These are phyloP conservation scores for Netelia melanura DNA, from an alignment of 2,888 invertebrate genomes.

Conservation along the genomic window DNA sequence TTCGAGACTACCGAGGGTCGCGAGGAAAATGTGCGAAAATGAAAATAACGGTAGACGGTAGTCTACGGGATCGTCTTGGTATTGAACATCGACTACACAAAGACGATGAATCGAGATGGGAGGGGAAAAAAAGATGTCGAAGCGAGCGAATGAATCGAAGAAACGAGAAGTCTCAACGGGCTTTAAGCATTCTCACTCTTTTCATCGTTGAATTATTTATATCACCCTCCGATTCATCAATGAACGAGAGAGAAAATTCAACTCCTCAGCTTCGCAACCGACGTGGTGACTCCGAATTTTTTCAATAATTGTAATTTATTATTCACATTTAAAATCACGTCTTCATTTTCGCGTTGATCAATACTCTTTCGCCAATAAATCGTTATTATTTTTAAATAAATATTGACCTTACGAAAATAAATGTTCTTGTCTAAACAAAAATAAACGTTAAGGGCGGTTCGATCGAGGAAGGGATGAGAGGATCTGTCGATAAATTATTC, in stretches of 20 bases:
- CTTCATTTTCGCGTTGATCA: background rate
- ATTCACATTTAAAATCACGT: slow-evolving; percentile 56
- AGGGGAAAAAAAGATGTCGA: slow-evolving; percentile 66
- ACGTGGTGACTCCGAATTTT: slow-evolving; percentile 34
- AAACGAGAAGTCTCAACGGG: slow-evolving; percentile 58
- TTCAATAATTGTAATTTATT: slow-evolving; percentile 59
- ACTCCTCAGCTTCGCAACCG: slow-evolving; percentile 23
- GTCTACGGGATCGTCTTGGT: slow-evolving; percentile 43
- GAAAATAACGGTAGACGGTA: slow-evolving; percentile 21
- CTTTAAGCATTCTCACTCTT: slow-evolving; percentile 39
- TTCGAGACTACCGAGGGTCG: background rate
- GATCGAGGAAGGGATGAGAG: too few relatives aligned
- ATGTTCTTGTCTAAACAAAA: background rate
- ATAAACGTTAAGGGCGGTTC: too few relatives aligned
- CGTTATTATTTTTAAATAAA: background rate
- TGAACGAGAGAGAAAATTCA: slow-evolving; percentile 38
- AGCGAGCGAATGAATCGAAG: slow-evolving; percentile 66
- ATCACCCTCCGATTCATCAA: slow-evolving; percentile 41
- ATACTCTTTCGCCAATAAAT: background rate
- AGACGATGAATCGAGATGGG: slow-evolving; percentile 40
- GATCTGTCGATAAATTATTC: too few relatives aligned
- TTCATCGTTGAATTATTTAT: slow-evolving; percentile 62
- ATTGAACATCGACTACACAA: slow-evolving; percentile 31
- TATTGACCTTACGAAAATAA: background rate
- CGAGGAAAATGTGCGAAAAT: background rate